These are phyloP conservation scores for Carterocephalus palaemon DNA, from an alignment of 2,888 invertebrate species.

Conservation along the genomic window DNA sequence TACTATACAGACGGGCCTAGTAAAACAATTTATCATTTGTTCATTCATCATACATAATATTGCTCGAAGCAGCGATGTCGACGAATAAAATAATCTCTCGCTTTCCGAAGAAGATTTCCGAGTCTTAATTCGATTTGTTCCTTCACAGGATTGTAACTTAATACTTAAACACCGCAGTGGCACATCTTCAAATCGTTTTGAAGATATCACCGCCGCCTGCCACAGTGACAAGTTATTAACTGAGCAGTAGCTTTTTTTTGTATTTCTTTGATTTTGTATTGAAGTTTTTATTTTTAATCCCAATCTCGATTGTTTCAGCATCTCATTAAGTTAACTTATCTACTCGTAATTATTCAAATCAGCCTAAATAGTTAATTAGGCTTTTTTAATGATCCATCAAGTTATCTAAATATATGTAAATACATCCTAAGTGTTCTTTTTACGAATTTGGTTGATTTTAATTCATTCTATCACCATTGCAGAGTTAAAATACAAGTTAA, in stretches of 20 bases:
- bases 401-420: slow-evolving; percentile 20
- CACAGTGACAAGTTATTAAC: slow-evolving; percentile 58
- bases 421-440: slow-evolving; percentile 19
- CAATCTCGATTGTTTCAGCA: slow-evolving; percentile 1
- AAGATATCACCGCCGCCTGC: slow-evolving; percentile 53
- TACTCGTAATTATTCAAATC: slow-evolving; percentile 19
- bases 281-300: slow-evolving; percentile 33
- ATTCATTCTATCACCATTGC: no score
- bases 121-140: slow-evolving; percentile 53
- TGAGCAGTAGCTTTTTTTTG: slow-evolving; percentile 40
- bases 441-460: slow-evolving; percentile 14
- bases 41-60: no score
- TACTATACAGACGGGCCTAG: slow-evolving; percentile 31
- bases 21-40: slow-evolving; percentile 52
- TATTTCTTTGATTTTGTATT: slow-evolving; percentile 31
- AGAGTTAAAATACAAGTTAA: no score
- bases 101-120: slow-evolving; percentile 48
- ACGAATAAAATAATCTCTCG: slow-evolving; percentile 56
- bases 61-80: slow-evolving; percentile 53
- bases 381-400: slow-evolving; percentile 3
- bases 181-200: slow-evolving; percentile 47
- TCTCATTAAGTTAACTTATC: slow-evolving; percentile 15
- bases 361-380: slow-evolving; percentile 16
- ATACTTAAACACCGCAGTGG: slow-evolving; percentile 57
- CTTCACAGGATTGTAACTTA: slow-evolving; percentile 55